Evolutionary conservation across 2,797 vertebrate genomes (phyloP), one percentile per base, ranked within the genome.

Genomic region (Lithobates sylvaticus): DNA sequence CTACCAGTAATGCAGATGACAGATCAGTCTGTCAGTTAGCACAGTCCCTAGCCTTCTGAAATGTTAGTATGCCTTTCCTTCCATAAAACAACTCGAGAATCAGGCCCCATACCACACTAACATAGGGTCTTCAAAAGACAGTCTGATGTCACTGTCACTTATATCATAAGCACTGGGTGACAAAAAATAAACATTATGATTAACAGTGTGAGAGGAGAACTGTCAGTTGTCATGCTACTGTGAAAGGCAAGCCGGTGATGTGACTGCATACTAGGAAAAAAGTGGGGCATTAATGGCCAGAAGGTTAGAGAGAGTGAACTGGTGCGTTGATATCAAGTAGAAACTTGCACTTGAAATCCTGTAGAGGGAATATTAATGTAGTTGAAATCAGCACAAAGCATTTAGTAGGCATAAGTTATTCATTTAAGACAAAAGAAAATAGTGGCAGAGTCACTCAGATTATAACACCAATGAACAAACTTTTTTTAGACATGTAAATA

Each of bases 401-500:
- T 18, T 50, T 74, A 12, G 44, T 47, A 15, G 3, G 10, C 12
- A 47, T 47, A 15, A 3, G 12, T 13, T 2, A 3, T 12, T 13
- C 42, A 47, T 12, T 47, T 47, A 13, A 47, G 44, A 27, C 27
- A 29, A 18, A 21, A 32, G 3, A 15, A 50, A 50, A 18, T 12
- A 18, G 50, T 61, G 54, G 5, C 54, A 58, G 10, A 61, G 6
- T 23, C 54, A 61, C 54, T 23, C 7, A 7, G 7, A 23, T n/a
- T 23, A 23, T n/a, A 23, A 23, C 9, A 61, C 21, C n/a, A 61
- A 23, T 61, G 8, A 61, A 61, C 54, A 61, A 58, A 23, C 54
- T 61, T 61, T 12, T 39, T 47, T 47, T 47, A 12, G 44, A 47
- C 44, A 47, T 50, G 32, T 80, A 26, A 47, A 80, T 70, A 80